Evolutionary conservation across 2,113 vertebrate genomes (phyloP), one percentile per base, ranked within the genome.

Genomic region (Capreolus pygargus): DNA sequence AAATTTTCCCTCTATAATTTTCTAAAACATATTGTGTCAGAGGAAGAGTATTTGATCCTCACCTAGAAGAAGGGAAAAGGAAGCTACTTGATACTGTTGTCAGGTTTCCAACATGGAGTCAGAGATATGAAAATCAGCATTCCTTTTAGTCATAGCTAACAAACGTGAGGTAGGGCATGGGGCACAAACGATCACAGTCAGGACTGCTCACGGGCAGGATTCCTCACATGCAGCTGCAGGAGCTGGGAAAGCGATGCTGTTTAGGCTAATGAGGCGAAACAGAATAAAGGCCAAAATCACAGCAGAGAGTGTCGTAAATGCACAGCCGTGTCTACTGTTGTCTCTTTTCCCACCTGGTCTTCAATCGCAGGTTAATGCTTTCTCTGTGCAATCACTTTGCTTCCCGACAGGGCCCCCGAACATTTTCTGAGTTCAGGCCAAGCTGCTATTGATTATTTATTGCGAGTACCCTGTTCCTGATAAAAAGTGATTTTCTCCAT

Each of bases 211-310:
- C 3, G 17, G 4, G 10, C 19, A 36, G 55, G 9, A 25, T 9
- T 95, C 28, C 19, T 83, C 15, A 11, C 0, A 47, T 74, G 28
- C 47, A 97, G 84, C 57, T 92, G 55, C 6, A 12, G 36, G 36
- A 33, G 33, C n/a, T 64, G 16, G 36, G 58, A 85, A 87, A 58
- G 70, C 57, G 50, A 85, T 45, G 25, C 25, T 81, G 14, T 28
- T 86, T 84, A 60, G 89, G 52, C 79, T 96, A 95, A 96, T 87
- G 90, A 86, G 57, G 16, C 64, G 90, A 94, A 91, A 76, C 39
- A 95, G 61, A 87, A 92, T n/a, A 79, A 95, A 95, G 52, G 83
- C 60, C 58, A 36, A 88, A 33, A 28, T 33, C 55, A 82, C 19
- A 83, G 50, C 13, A 89, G 43, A 97, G 27, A 94, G 21, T 15